A percentile compares a stretch with the other conserved stretches of the same genome.
Conservation (phyloP, 2,113 vertebrate genomes). For the Emydocephalus ijimae region DNA sequence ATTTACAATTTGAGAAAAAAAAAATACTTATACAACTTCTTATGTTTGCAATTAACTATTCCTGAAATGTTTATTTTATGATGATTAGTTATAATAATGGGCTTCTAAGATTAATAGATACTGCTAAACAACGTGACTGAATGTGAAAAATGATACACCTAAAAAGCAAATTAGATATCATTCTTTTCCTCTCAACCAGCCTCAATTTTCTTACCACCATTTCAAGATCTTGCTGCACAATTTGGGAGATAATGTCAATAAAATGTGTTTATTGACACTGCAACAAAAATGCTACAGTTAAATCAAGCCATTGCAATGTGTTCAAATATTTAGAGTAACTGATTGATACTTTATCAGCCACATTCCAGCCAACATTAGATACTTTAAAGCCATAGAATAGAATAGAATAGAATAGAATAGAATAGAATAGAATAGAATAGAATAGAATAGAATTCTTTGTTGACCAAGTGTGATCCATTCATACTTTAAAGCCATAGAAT, state of each 20-base stretch:
- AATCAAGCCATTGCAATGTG: not conserved
- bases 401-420: too few species aligned
- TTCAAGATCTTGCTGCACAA: slow-evolving; percentile 41
- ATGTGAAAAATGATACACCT: slow-evolving; percentile 37
- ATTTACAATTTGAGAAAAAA: slow-evolving; percentile 41
- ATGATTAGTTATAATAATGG: slow-evolving; percentile 43
- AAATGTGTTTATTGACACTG: not conserved
- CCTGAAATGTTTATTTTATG: slow-evolving; percentile 16
- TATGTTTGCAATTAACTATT: slow-evolving; percentile 35
- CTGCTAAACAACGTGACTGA: slow-evolving; percentile 19
- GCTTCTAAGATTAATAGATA: slow-evolving; percentile 50
- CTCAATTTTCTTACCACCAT: slow-evolving; percentile 36
- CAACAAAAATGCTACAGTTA: not conserved
- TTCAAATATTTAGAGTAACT: not conserved
- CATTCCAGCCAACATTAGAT: not conserved
- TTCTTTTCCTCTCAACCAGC: not conserved
- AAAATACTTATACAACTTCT: slow-evolving; percentile 52
- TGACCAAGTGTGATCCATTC: too few species aligned
- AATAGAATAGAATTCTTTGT: too few species aligned
- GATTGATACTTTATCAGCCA: not conserved
- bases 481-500: not conserved
- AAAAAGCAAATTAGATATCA: slow-evolving; percentile 14
- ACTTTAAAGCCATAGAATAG: not conserved
- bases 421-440: too few species aligned
- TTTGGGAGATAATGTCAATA: not conserved